Base-by-base conservation (phyloP, 2,797 vertebrate genomes). In the Platalea minor region DNA sequence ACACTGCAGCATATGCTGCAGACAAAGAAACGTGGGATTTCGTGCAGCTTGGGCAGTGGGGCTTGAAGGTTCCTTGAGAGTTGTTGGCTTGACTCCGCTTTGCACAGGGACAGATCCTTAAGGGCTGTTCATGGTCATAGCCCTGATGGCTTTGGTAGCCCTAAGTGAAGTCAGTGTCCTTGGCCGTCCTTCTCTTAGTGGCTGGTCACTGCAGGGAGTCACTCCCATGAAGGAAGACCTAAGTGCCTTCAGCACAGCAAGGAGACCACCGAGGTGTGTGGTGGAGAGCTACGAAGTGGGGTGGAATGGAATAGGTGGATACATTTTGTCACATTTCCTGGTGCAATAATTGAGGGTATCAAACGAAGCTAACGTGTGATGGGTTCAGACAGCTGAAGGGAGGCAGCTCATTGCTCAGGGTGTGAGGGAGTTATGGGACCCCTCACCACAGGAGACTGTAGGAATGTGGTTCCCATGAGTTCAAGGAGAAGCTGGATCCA, bases 181-280 rank as follows among this genome's bases (percentile, higher is more conserved):
- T 87, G 56, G 21, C 35, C 25, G 6, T 51, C 37, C 59, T 82
- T 46, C 26, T 14, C 24, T 41, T 13, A 31, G 33, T n/a, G 72
- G 6, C 33, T 79, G 45, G 21, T 43, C 46, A 41, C 8, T 12
- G 33, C 67, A 57, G 53, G 23, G 33, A 79, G 41, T 12, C 26
- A 24, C 35, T 53, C n/a, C 41, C 3, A 2, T 4, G 19, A 73
- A 70, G 69, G 21, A 81, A 43, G 11, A 75, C 17, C 31, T 37
- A 6, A 28, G 10, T 0, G 0, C 33, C 60, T 75, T 54, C 73
- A 79, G 80, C 39, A 41, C 2, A 25, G 17, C 33, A n/a, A 61
- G 41, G 45, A 41, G 41, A 80, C 6, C 37, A 31, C 10, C 0
- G 5, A 69, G 26, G 10, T 0, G 4, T 16, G 18, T 28, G 37